phyloP scores from a whole-genome alignment of 1,140 invertebrate genomes.

The Sarcophaga peregrina region DNA sequence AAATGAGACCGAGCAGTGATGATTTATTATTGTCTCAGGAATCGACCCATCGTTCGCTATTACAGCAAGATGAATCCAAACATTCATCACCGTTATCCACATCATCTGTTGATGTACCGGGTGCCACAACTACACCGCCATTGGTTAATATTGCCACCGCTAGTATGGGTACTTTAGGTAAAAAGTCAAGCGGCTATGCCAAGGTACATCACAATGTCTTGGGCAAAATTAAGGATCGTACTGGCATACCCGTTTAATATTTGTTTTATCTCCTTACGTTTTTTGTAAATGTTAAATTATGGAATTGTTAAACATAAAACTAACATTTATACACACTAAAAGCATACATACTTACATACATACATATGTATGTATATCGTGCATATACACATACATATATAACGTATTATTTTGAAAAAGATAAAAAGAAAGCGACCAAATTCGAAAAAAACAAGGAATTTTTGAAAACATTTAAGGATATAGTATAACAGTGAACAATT shows the following conservation, averaged over 20 bases:
- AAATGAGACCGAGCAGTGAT: slow-evolving; percentile 54
- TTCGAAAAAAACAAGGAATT: not conserved
- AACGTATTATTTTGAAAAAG: not conserved
- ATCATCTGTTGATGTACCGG: slow-evolving; percentile 49
- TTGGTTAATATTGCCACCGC: slow-evolving; percentile 43
- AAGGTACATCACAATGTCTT: slow-evolving; percentile 65
- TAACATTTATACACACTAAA: no score
- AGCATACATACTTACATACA: no score
- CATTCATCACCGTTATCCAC: slow-evolving; percentile 60
- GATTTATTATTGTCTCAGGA: slow-evolving; percentile 53
- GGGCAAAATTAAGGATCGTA: slow-evolving; percentile 65
- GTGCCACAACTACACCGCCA: slow-evolving; percentile 50
- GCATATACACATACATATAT: not conserved
- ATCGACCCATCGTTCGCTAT: slow-evolving; percentile 51
- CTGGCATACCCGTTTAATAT: slow-evolving; percentile 64
- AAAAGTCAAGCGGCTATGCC: slow-evolving; percentile 60
- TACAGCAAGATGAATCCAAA: slow-evolving; percentile 57
- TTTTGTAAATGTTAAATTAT: no score
- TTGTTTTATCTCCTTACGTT: not conserved
- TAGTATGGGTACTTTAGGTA: slow-evolving; percentile 46
- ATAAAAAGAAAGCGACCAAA: not conserved
- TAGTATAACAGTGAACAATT: not conserved
- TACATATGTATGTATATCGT: no score
- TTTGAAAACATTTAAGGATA: not conserved
- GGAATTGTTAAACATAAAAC: no score